These are phyloP conservation scores for Drosophila imparisetae DNA, from an alignment of 2,888 invertebrate species.

Conservation along the genomic window DNA sequence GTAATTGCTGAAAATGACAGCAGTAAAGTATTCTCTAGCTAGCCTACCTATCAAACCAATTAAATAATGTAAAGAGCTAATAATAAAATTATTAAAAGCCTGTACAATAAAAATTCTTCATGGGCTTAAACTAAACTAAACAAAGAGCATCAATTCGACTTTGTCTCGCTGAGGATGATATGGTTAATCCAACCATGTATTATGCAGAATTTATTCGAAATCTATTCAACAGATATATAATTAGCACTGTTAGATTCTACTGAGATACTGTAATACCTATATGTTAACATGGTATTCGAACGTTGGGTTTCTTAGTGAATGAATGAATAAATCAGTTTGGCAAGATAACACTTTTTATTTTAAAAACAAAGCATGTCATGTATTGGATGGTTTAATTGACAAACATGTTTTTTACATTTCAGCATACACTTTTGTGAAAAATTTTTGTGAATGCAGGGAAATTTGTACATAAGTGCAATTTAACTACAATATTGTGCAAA, in stretches of 20 bases:
- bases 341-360: neutral
- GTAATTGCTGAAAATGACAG: neutral
- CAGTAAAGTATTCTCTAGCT: neutral
- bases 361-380: constrained; percentile 21
- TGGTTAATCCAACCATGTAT: neutral
- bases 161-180: neutral
- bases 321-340: neutral
- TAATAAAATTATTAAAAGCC: neutral
- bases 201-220: neutral
- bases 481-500: constrained; percentile 40
- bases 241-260: neutral
- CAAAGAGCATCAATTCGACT: neutral
- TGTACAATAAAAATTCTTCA: neutral
- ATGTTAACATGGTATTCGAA: neutral
- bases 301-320: neutral
- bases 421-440: constrained; percentile 43
- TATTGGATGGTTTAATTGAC: constrained; percentile 16
- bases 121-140: neutral
- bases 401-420: constrained; percentile 24
- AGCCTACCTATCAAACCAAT: neutral
- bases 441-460: constrained; percentile 48
- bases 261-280: neutral
- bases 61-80: neutral
- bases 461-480: constrained; percentile 24
- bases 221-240: neutral